phyloP scores from a whole-genome alignment of 2,113 vertebrate species.

The Dryoscopus gambensis region DNA sequence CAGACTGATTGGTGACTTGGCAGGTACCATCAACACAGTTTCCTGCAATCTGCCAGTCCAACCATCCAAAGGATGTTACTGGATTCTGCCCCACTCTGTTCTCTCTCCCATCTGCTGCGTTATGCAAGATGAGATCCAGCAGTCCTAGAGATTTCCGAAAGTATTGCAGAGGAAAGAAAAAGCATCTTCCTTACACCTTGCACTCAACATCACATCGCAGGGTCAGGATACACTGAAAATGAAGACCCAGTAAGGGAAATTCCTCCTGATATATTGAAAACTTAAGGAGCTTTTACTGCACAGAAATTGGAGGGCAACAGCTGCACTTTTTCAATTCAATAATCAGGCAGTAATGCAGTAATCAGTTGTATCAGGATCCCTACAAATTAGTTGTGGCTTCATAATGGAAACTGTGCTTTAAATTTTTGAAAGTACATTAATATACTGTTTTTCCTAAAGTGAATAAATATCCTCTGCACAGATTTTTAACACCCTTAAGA shows the following conservation, averaged over 20 bases:
- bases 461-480: neutral
- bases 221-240: neutral
- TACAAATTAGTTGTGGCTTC: neutral
- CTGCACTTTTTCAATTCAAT: neutral
- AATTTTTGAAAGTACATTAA: neutral
- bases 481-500: neutral
- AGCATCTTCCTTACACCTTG: neutral
- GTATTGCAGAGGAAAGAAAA: neutral
- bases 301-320: neutral
- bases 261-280: neutral
- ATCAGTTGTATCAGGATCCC: neutral
- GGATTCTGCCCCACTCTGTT: constrained; percentile 50
- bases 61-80: constrained; percentile 61
- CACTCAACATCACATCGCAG: neutral
- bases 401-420: neutral
- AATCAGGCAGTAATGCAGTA: neutral
- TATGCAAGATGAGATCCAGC: constrained; percentile 59
- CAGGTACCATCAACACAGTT: constrained; percentile 63
- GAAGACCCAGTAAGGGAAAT: neutral
- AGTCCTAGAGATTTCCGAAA: constrained; percentile 31
- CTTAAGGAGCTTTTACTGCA: neutral
- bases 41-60: constrained; percentile 67
- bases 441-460: neutral
- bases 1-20: constrained; percentile 65
- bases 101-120: constrained; percentile 68